phyloP scores from a whole-genome alignment of 1,140 invertebrate species.

The Cataglyphis hispanica region DNA sequence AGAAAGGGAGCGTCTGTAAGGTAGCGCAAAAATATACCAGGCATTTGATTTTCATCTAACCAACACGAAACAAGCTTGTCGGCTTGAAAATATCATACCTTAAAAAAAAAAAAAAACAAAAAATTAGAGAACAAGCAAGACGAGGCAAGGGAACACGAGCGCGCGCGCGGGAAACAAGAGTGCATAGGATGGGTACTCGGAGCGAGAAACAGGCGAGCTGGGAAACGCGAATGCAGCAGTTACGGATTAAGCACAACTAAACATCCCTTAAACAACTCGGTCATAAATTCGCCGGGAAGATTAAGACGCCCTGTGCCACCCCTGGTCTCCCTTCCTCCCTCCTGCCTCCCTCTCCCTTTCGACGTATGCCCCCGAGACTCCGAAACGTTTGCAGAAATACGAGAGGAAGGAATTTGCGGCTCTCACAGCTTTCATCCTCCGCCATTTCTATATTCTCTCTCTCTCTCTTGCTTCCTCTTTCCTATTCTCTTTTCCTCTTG shows the following conservation, averaged over 20 bases:
- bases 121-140: conserved; percentile 23
- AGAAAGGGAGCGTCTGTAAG: conserved; percentile 4
- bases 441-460: conserved; percentile 47
- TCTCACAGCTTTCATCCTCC: conserved; percentile 53
- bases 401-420: conserved; percentile 46
- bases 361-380: conserved; percentile 45
- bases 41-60: conserved; percentile 57
- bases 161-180: conserved; percentile 15
- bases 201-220: conserved; percentile 17
- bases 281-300: conserved; percentile 78
- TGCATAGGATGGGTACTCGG: neutral
- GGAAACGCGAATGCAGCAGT: conserved; percentile 70
- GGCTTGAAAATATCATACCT: conserved; percentile 33
- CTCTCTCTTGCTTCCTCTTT: neutral
- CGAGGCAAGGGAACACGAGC: neutral
- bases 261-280: conserved; percentile 79
- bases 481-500: neutral
- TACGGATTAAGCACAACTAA: conserved; percentile 80
- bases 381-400: conserved; percentile 42
- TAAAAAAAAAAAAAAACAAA: conserved; percentile 1
- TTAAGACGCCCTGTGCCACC: conserved; percentile 74
- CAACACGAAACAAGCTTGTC: conserved; percentile 32
- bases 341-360: conserved; percentile 27
- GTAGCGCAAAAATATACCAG: conserved; percentile 22
- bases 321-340: neutral